phyloP scores from a whole-genome alignment of 2,797 vertebrate genomes.

The Craterocephalus amniculus region DNA sequence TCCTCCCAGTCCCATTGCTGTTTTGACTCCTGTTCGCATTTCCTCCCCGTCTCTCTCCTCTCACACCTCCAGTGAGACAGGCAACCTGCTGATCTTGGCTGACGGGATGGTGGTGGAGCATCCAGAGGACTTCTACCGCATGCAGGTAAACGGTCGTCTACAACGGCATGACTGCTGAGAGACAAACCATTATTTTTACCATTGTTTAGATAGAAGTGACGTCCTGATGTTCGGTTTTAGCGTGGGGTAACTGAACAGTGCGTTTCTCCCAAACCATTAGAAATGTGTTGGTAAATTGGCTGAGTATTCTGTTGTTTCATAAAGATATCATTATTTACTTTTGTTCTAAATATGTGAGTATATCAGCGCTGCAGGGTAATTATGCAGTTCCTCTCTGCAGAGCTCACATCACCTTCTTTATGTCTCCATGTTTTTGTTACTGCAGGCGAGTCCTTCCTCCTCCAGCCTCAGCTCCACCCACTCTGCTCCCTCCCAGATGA shows the following conservation, averaged over 20 bases:
- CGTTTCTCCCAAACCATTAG: no score
- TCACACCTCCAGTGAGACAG: conserved; percentile 89
- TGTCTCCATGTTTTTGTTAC: conserved; percentile 1
- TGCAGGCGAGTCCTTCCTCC: conserved; percentile 95
- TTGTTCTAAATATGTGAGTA: neutral
- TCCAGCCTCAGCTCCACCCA: conserved; percentile 97
- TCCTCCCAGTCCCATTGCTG: conserved; percentile 87
- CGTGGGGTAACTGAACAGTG: no score
- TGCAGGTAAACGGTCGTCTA: conserved; percentile 87
- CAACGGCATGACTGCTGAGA: neutral
- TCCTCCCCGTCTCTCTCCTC: conserved; percentile 94
- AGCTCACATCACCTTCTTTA: rapidly evolving
- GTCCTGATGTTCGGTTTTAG: neutral
- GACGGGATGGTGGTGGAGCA: conserved; percentile 90
- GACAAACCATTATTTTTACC: neutral
- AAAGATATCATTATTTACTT: no score
- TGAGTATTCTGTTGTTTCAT: no score
- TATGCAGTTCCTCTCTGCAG: neutral
- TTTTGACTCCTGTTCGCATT: conserved; percentile 90
- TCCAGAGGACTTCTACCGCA: conserved; percentile 93
- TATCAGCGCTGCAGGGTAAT: neutral
- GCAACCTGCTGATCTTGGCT: conserved; percentile 89
- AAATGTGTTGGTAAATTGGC: no score
- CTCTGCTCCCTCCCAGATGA: conserved; percentile 95
- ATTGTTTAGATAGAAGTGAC: neutral